phyloP scores from a whole-genome alignment of 2,888 invertebrate species.

The Drosophila prolongata region DNA sequence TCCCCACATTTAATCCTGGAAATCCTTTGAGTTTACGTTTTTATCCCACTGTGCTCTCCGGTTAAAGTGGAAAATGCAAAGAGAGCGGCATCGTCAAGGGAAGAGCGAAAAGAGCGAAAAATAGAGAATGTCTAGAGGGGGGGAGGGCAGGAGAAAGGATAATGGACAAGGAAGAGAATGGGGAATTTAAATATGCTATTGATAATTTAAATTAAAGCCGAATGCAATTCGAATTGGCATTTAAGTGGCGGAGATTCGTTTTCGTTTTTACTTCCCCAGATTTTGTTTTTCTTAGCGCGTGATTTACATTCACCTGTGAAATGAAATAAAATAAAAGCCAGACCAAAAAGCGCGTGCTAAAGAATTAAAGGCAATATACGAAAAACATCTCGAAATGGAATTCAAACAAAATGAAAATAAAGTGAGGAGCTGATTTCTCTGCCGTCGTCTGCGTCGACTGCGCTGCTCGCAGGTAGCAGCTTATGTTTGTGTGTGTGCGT shows the following conservation, averaged over 20 bases:
- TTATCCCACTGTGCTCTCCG: slow-evolving; percentile 6
- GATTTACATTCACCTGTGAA: slow-evolving; percentile 23
- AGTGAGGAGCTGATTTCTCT: slow-evolving; percentile 60
- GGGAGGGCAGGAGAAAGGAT: background rate
- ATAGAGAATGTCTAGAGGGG: background rate
- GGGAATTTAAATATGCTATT: slow-evolving; percentile 65
- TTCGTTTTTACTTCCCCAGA: slow-evolving; percentile 7
- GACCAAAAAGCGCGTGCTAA: slow-evolving; percentile 26
- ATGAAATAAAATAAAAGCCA: slow-evolving; percentile 14
- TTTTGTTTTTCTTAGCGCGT: background rate
- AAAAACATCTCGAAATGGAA: slow-evolving; percentile 31
- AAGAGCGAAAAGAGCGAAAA: background rate
- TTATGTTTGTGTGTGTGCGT: slow-evolving; percentile 18
- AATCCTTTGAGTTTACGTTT: too few species aligned
- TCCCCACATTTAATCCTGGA: too few species aligned
- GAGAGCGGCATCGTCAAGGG: slow-evolving; percentile 11
- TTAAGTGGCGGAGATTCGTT: background rate
- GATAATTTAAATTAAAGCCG: slow-evolving; percentile 70
- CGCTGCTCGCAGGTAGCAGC: slow-evolving; percentile 56
- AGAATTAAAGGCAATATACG: slow-evolving; percentile 49
- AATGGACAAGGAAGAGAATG: background rate
- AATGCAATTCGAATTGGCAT: slow-evolving; percentile 46
- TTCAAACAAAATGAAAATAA: slow-evolving; percentile 13
- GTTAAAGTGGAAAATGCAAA: slow-evolving; percentile 20
- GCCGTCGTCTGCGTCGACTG: slow-evolving; percentile 18